Percentiles rank a stretch among this genome's conserved stretches.
These are phyloP conservation scores for Stratiomys singularior DNA, from an alignment of 2,888 invertebrate species.

Conservation along the genomic window DNA sequence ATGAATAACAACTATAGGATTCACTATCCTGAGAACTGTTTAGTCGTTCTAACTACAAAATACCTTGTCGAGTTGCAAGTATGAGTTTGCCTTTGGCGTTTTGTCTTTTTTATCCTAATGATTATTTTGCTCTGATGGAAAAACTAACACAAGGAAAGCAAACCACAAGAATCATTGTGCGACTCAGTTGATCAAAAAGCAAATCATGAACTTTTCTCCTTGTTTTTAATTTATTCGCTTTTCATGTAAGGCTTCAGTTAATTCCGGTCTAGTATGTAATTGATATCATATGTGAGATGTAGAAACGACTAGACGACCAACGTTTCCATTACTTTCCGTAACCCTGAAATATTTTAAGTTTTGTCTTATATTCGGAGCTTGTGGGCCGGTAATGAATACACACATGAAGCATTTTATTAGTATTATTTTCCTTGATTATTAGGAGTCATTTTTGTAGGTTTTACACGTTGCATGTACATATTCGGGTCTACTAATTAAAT, in stretches of 20 bases:
- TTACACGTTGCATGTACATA: too few relatives aligned
- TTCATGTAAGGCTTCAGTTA: slow-evolving; percentile 15
- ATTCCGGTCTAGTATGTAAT: slow-evolving; percentile 7
- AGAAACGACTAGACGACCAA: neutral
- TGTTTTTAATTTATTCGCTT: neutral
- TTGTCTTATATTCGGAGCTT: too few relatives aligned
- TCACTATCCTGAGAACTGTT: neutral
- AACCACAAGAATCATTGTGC: too few relatives aligned
- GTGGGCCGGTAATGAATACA: too few relatives aligned
- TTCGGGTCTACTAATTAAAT: too few relatives aligned
- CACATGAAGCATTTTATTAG: too few relatives aligned
- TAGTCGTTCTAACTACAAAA: neutral
- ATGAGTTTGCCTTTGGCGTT: neutral
- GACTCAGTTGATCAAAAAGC: too few relatives aligned
- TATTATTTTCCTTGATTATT: too few relatives aligned
- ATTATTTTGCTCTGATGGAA: too few relatives aligned
- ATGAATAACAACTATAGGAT: neutral
- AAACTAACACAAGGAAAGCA: too few relatives aligned
- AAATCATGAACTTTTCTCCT: neutral
- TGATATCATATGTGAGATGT: neutral
- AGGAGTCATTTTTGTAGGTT: too few relatives aligned
- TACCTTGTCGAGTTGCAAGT: neutral
- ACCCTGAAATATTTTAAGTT: neutral
- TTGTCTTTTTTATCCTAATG: too few relatives aligned
- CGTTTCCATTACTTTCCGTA: neutral